A percentile compares a stretch with the other conserved stretches of the same genome.
These are phyloP conservation scores for Tetrapedia diversipes DNA, from an alignment of 2,888 invertebrate genomes.

Conservation along the genomic window DNA sequence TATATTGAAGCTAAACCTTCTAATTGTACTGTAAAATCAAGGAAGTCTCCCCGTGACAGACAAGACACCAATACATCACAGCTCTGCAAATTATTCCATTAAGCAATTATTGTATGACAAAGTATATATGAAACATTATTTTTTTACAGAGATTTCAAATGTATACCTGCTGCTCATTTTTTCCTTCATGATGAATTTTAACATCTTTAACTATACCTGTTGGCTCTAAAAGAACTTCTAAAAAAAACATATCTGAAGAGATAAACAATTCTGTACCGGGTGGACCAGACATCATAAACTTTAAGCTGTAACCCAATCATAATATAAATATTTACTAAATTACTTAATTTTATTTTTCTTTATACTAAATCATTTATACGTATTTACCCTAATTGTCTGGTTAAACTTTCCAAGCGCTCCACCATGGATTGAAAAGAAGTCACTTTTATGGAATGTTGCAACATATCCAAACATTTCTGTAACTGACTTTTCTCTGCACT, in stretches of 20 bases:
- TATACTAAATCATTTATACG: not conserved
- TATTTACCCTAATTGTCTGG: conserved; percentile 91
- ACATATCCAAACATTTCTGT: conserved; percentile 94
- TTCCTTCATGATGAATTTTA: conserved; percentile 95
- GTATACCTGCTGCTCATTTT: conserved; percentile 84
- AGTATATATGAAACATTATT: not conserved
- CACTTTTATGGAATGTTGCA: conserved; percentile 97
- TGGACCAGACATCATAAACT: conserved; percentile 93
- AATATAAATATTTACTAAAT: conserved; percentile 17
- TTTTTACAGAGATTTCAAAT: not conserved
- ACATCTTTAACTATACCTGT: conserved; percentile 95
- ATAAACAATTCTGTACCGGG: conserved; percentile 93
- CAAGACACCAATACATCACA: conserved; percentile 94
- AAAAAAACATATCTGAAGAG: conserved; percentile 97
- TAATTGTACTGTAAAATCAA: conserved; percentile 96
- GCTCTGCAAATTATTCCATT: conserved; percentile 87
- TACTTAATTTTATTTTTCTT: not conserved
- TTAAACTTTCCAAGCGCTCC: conserved; percentile 95
- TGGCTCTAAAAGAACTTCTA: conserved; percentile 94
- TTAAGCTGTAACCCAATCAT: conserved; percentile 85
- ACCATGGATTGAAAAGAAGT: conserved; percentile 95
- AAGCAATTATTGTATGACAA: conserved; percentile 34
- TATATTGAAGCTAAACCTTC: conserved; percentile 96
- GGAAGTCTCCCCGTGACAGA: conserved; percentile 93
- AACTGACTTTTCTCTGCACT: conserved; percentile 92